Base-by-base conservation (phyloP, 2,888 invertebrate genomes). In the Sceliomorpha sp. region DNA sequence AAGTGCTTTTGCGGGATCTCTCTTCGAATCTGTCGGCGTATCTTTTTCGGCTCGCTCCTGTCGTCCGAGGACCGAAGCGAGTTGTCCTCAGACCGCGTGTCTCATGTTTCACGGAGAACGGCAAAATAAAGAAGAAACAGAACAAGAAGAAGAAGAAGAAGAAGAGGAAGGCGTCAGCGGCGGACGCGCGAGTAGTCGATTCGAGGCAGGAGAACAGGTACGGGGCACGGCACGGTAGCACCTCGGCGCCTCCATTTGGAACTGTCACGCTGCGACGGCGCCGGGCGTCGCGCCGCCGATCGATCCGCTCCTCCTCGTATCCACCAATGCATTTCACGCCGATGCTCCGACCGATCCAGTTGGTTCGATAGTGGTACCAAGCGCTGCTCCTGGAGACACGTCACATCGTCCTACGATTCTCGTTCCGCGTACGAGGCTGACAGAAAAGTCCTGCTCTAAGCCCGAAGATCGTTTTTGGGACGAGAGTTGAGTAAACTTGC, bases 211-310 rank as follows among this genome's bases (percentile, higher is more conserved):
- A 36, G 50, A 66, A 59, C 55, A 55, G 51, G 29, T 55, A 60
- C 67, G 48, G 60, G 53, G 34, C 59, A 53, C 53, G 47, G 51
- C 56, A n/a, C n/a, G n/a, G 45, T 51, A 37, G 66, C 58, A 51
- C 66, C 66, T 53, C 58, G 66, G 53, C 66, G 69, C 58, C 69
- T 59, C 69, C 63, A 63, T 69, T 69, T 59, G 63, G 58, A 69
- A 69, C 63, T 69, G 63, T 48, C 62, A 56, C 39, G 68, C 56
- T 68, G 69, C 69, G 63, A 63, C 69, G 69, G 63, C 69, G 69
- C 69, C 69, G 69, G 58, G 53, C 59, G 53, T 40, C 55, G 55
- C 62, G 62, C 60, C 62, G 62, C 60, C 56, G 69, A 69, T 69
- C 69, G 69, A 69, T 69, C 63, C 58, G 42, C 37, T 48, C 55